Evolutionary conservation across 2,797 vertebrate genomes (phyloP).

Genomic region (Acanthis flammea): DNA sequence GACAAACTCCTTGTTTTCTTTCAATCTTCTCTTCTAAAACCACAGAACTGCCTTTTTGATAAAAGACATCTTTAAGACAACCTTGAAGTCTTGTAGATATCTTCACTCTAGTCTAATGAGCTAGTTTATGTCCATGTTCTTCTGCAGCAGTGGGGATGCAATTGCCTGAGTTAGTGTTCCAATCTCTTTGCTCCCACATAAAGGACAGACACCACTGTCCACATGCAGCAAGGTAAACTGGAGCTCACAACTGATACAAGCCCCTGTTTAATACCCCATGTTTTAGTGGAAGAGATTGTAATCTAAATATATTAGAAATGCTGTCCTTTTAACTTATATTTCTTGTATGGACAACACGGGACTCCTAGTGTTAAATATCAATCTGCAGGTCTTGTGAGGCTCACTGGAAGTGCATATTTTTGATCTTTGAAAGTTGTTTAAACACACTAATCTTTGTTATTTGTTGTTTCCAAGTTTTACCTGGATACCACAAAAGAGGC

Average conservation of each 20-base stretch:
- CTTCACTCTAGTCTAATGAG: background rate
- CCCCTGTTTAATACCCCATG: accelerated
- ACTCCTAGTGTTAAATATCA: background rate
- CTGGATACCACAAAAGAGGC: background rate
- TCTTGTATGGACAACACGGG: background rate
- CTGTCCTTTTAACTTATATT: background rate
- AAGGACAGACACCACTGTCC: background rate
- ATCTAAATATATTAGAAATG: background rate
- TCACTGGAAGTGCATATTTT: background rate
- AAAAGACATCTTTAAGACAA: background rate
- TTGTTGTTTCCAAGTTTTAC: background rate
- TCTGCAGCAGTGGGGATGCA: background rate
- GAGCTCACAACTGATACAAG: background rate
- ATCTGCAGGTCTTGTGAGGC: background rate
- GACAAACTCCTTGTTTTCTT: background rate
- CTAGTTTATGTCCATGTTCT: background rate
- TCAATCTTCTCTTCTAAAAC: background rate
- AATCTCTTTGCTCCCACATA: background rate
- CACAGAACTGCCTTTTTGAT: background rate
- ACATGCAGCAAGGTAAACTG: background rate
- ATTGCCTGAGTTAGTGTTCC: background rate
- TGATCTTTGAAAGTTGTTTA: background rate
- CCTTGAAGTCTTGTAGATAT: background rate
- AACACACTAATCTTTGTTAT: background rate
- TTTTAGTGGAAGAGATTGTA: background rate